These are phyloP conservation scores for Bombus waltoni DNA, from an alignment of 1,140 invertebrate genomes.

Conservation along the genomic window DNA sequence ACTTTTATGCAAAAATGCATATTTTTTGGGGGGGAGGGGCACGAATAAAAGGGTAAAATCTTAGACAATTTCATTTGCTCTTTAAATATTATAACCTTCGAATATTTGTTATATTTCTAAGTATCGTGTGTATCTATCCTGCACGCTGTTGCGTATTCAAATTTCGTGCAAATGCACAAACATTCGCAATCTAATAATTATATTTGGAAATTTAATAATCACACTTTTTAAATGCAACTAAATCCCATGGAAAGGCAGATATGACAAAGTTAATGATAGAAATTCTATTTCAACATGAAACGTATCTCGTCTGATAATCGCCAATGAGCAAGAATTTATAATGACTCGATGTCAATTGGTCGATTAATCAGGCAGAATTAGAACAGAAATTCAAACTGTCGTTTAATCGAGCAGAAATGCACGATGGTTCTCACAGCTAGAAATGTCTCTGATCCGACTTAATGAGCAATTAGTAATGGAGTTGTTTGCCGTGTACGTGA, in stretches of 20 bases:
- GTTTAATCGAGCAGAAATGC: conserved; percentile 40
- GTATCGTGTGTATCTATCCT: too few species aligned
- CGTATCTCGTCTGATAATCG: background rate
- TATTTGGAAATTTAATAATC: too few species aligned
- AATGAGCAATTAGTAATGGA: conserved; percentile 75
- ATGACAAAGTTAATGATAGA: too few species aligned
- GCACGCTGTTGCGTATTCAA: too few species aligned
- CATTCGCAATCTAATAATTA: too few species aligned
- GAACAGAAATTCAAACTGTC: conserved; percentile 27
- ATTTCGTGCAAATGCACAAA: too few species aligned
- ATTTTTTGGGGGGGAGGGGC: too few species aligned
- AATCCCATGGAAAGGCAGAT: background rate
- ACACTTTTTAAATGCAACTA: background rate
- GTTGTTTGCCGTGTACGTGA: conserved; percentile 28
- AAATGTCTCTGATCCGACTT: conserved; percentile 68
- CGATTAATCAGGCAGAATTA: conserved; percentile 44
- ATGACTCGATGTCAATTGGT: conserved; percentile 10
- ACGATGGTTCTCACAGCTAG: conserved; percentile 27
- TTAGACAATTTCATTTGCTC: too few species aligned
- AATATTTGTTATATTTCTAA: too few species aligned
- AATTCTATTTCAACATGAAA: background rate
- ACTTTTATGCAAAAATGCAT: too few species aligned
- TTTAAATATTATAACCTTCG: too few species aligned
- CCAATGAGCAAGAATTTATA: conserved; percentile 1
- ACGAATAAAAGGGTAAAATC: too few species aligned